Conservation (phyloP, 1,140 invertebrate genomes). For the Archivesica marissinica region DNA sequence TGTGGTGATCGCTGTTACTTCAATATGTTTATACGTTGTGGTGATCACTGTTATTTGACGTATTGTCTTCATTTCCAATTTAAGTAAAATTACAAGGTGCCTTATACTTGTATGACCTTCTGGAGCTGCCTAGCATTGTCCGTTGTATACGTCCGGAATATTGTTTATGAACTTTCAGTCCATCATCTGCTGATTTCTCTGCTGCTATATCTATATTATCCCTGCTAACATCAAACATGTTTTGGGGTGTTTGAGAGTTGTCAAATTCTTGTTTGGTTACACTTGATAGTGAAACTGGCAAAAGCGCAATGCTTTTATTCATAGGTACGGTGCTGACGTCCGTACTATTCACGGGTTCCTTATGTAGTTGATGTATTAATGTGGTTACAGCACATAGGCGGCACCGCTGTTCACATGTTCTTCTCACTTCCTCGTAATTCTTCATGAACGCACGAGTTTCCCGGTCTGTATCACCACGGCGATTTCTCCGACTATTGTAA, state of each 20-base stretch:
- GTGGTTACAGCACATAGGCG: constrained; percentile 27
- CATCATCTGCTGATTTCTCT: not conserved
- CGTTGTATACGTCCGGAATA: not conserved
- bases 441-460: constrained; percentile 42
- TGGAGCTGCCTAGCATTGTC: constrained; percentile 26
- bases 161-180: not conserved
- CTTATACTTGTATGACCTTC: constrained; percentile 42
- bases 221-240: not conserved
- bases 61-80: too few relatives aligned
- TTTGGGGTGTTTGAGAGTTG: not conserved
- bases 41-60: too few relatives aligned
- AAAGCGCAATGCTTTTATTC: constrained; percentile 26
- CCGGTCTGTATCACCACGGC: constrained; percentile 5
- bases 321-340: not conserved
- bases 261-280: constrained; percentile 8
- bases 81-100: too few relatives aligned
- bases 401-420: constrained; percentile 38
- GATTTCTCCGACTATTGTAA: not conserved
- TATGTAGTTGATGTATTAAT: constrained; percentile 26
- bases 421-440: constrained; percentile 45
- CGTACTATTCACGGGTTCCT: constrained; percentile 1
- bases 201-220: not conserved
- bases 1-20: too few relatives aligned
- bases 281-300: constrained; percentile 38
- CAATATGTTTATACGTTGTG: too few relatives aligned